A percentile compares a stretch with the other conserved stretches of the same genome.
These are phyloP conservation scores for Ylistrum balloti DNA, from an alignment of 1,140 invertebrate genomes.

Conservation along the genomic window DNA sequence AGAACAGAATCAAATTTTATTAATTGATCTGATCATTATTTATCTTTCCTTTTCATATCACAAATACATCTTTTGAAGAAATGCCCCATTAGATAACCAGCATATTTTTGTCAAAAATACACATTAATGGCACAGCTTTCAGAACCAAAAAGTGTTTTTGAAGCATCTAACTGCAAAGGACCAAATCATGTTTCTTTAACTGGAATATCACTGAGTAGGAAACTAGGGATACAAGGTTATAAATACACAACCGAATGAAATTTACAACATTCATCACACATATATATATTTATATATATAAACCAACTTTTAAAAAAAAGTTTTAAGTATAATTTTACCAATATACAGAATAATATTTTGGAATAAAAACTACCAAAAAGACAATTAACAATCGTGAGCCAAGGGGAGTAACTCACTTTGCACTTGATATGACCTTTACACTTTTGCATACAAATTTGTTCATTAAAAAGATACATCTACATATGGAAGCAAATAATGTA, in stretches of 20 bases:
- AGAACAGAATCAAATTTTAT: too few species aligned
- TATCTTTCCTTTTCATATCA: too few species aligned
- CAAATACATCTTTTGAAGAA: too few species aligned
- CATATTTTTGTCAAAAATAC: too few species aligned
- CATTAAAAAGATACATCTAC: not conserved
- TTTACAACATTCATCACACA: not conserved
- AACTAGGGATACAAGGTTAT: not conserved
- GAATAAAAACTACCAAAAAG: not conserved
- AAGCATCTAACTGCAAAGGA: not conserved
- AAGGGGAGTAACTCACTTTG: slow-evolving; percentile 32
- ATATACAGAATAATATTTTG: not conserved
- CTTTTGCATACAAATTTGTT: slow-evolving; percentile 35
- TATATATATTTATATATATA: not conserved
- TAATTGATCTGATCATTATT: too few species aligned
- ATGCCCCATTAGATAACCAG: too few species aligned
- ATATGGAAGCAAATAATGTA: not conserved
- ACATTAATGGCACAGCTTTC: too few species aligned
- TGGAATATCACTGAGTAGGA: not conserved
- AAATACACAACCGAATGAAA: slow-evolving; percentile 28
- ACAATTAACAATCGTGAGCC: not conserved
- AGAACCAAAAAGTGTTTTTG: too few species aligned
- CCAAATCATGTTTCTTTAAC: not conserved
- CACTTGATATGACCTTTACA: slow-evolving; percentile 38
- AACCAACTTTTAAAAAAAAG: too few species aligned
- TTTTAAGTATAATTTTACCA: not conserved